Percentiles rank a stretch among this genome's conserved stretches.
phyloP scores from a whole-genome alignment of 1,140 invertebrate genomes.

The Metopolophium dirhodum region DNA sequence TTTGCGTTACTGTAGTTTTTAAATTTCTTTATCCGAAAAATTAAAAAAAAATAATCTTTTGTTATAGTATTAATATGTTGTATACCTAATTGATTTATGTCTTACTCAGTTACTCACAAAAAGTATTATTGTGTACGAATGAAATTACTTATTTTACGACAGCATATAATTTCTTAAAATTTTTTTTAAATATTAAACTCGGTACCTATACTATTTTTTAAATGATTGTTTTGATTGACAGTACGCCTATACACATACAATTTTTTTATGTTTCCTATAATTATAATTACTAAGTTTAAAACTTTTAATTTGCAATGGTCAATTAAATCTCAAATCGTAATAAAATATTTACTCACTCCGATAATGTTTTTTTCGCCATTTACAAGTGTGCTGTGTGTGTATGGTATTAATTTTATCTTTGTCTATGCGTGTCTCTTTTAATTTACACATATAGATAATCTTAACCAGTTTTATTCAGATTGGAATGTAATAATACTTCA shows the following conservation, averaged over 20 bases:
- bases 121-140: neutral
- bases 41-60: neutral
- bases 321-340: neutral
- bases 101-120: neutral
- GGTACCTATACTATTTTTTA: neutral
- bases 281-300: neutral
- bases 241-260: neutral
- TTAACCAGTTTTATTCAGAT: constrained; percentile 45
- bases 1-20: too few species aligned
- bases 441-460: constrained; percentile 49
- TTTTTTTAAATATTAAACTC: too few species aligned
- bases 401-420: constrained; percentile 7
- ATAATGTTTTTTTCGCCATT: neutral
- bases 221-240: neutral
- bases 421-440: constrained; percentile 37
- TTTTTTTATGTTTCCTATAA: neutral
- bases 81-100: neutral
- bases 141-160: neutral
- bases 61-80: neutral
- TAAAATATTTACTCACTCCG: neutral
- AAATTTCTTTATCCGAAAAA: neutral
- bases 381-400: neutral
- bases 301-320: constrained; percentile 28
- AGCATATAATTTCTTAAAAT: neutral
- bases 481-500: constrained; percentile 47